Conservation (phyloP, 2,888 invertebrate species). For the Sphaerophoria taeniata region DNA sequence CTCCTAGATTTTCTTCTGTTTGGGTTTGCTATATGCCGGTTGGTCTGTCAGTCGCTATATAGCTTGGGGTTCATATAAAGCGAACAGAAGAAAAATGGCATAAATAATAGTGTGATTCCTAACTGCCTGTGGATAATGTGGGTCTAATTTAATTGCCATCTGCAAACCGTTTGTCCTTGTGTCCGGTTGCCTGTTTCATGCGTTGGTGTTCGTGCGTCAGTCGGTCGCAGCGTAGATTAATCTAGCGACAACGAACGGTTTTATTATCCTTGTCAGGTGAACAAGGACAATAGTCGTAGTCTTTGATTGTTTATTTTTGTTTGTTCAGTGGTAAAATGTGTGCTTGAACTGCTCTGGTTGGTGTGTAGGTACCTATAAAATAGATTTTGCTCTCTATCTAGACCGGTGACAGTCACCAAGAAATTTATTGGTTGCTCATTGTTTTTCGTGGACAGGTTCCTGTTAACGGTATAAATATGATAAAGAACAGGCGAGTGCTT, state of each 20-base stretch:
- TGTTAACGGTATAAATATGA: conserved; percentile 47
- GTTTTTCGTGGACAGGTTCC: conserved; percentile 42
- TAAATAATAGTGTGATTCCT: conserved; percentile 37
- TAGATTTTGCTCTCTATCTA: conserved; percentile 52
- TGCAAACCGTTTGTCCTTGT: conserved; percentile 39
- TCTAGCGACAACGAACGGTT: conserved; percentile 27
- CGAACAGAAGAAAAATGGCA: too few relatives aligned
- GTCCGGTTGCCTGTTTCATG: background rate
- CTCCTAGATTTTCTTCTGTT: conserved; percentile 30
- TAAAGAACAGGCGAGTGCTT: too few relatives aligned
- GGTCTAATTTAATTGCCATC: conserved; percentile 69
- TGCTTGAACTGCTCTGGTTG: background rate
- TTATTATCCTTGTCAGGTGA: conserved; percentile 63
- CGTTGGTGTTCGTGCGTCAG: background rate
- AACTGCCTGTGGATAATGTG: conserved; percentile 60
- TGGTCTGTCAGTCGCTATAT: background rate
- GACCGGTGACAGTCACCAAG: conserved; percentile 43
- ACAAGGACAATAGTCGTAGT: conserved; percentile 4
- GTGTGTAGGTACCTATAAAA: conserved; percentile 1
- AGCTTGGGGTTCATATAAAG: conserved; percentile 50
- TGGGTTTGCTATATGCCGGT: background rate
- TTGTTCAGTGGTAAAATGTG: background rate
- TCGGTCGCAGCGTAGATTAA: conserved; percentile 6
- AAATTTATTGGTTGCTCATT: conserved; percentile 66
- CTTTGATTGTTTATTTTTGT: background rate